Evolutionary conservation across 2,797 vertebrate genomes (phyloP).

Genomic region (Chelonia mydas): DNA sequence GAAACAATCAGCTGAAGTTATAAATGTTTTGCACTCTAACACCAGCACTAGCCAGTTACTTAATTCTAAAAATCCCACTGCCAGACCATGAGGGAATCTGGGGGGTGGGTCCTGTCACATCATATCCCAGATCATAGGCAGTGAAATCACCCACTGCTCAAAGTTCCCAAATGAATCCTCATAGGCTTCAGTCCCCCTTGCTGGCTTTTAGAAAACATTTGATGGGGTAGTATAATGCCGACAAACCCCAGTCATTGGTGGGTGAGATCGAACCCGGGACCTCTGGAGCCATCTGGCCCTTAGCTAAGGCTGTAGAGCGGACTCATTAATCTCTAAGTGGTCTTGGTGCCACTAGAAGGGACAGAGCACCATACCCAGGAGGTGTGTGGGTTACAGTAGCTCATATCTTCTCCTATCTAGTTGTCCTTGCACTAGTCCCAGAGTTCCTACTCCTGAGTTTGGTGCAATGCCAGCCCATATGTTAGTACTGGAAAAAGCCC

Average conservation of each 20-base stretch:
- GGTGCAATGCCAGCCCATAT: not conserved
- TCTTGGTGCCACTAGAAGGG: too few species aligned
- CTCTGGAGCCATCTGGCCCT: too few species aligned
- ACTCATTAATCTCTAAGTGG: too few species aligned
- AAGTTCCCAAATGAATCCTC: not conserved
- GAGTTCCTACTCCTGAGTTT: not conserved
- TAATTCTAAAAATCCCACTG: not conserved
- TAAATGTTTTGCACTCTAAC: not conserved
- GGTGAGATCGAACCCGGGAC: too few species aligned
- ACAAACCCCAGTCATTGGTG: too few species aligned
- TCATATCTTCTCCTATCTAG: not conserved
- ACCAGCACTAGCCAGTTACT: not conserved
- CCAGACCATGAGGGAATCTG: not conserved
- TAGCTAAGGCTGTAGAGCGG: too few species aligned
- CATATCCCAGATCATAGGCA: not conserved
- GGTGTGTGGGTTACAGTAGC: not conserved
- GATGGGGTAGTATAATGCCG: not conserved
- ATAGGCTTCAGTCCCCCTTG: not conserved
- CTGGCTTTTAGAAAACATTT: not conserved
- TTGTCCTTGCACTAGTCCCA: not conserved
- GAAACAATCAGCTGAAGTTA: not conserved
- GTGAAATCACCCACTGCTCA: not conserved
- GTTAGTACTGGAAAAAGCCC: not conserved
- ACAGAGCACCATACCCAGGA: too few species aligned
- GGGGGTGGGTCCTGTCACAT: not conserved